These are phyloP conservation scores for Heliconius melpomene DNA, from an alignment of 1,140 invertebrate species.

Conservation along the genomic window DNA sequence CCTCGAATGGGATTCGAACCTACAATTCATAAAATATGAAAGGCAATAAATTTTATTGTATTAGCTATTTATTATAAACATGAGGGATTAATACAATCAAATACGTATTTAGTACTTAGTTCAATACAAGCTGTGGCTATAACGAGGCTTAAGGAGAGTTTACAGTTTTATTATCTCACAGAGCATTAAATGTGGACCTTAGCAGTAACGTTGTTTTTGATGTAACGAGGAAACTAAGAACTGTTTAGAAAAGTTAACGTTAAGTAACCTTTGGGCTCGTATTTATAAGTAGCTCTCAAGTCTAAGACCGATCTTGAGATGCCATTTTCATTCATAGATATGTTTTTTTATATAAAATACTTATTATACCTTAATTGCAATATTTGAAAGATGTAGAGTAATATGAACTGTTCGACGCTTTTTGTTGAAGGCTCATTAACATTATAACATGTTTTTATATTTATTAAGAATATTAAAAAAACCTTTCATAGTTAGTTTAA, in stretches of 20 bases:
- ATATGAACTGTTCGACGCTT: too few species aligned
- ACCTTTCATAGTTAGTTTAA: background rate
- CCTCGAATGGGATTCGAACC: too few species aligned
- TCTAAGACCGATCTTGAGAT: too few species aligned
- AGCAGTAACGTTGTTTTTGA: slow-evolving; percentile 19
- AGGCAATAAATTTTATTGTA: too few species aligned
- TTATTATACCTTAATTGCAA: too few species aligned
- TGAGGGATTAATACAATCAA: slow-evolving; percentile 29
- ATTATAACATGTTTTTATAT: too few species aligned
- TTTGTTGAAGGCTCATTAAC: background rate
- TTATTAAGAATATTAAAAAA: background rate
- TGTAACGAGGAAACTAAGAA: slow-evolving; percentile 7
- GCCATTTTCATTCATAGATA: too few species aligned
- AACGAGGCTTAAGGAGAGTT: slow-evolving; percentile 40
- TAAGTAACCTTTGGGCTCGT: too few species aligned
- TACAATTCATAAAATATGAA: too few species aligned
- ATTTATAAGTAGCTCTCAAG: too few species aligned
- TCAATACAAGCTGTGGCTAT: slow-evolving; percentile 33
- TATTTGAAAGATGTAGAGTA: too few species aligned
- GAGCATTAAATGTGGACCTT: slow-evolving; percentile 30
- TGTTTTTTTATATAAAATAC: too few species aligned
- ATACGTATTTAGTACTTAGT: slow-evolving; percentile 34
- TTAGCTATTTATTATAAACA: slow-evolving; percentile 22
- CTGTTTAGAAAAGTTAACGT: slow-evolving; percentile 2
- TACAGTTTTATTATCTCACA: slow-evolving; percentile 41